phyloP scores from a whole-genome alignment of 2,888 invertebrate species.

The Heteropelma amictum region DNA sequence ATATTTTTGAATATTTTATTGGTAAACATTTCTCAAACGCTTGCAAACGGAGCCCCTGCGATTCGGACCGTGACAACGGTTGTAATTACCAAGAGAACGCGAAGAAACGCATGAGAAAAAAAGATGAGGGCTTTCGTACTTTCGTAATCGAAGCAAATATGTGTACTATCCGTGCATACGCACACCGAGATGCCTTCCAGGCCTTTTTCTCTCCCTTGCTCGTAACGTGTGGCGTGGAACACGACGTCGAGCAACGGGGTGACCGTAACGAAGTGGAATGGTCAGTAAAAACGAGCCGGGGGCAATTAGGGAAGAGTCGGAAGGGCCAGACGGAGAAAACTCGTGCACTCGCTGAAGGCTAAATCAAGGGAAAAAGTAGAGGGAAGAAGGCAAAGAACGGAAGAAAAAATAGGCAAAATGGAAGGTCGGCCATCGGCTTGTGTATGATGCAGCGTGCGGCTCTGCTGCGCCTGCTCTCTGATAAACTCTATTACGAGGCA shows the following conservation, averaged over 20 bases:
- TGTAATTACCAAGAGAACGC: no score
- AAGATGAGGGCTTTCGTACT: slow-evolving; percentile 3
- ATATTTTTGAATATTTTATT: no score
- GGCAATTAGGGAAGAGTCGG: slow-evolving; percentile 65
- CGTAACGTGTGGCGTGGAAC: slow-evolving; percentile 23
- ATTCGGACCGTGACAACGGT: no score
- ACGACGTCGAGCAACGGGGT: slow-evolving; percentile 39
- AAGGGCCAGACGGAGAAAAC: slow-evolving; percentile 23
- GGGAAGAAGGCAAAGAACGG: slow-evolving; percentile 22
- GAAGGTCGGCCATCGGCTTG: slow-evolving; percentile 67
- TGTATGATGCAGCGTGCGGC: slow-evolving; percentile 17
- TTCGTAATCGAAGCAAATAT: slow-evolving; percentile 18
- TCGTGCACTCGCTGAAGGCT: slow-evolving; percentile 13
- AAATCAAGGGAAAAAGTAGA: slow-evolving; percentile 32
- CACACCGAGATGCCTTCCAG: slow-evolving; percentile 7
- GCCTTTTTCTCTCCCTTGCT: not conserved
- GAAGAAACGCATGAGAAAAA: no score
- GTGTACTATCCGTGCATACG: not conserved
- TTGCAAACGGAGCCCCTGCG: no score
- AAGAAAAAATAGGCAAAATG: slow-evolving; percentile 48
- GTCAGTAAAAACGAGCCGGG: slow-evolving; percentile 70
- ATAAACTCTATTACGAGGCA: slow-evolving; percentile 68
- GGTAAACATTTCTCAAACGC: no score
- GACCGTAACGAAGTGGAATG: slow-evolving; percentile 70
- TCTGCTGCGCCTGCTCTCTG: slow-evolving; percentile 59